These are phyloP conservation scores for Chrosomus eos DNA, from an alignment of 2,797 vertebrate species.

Conservation along the genomic window DNA sequence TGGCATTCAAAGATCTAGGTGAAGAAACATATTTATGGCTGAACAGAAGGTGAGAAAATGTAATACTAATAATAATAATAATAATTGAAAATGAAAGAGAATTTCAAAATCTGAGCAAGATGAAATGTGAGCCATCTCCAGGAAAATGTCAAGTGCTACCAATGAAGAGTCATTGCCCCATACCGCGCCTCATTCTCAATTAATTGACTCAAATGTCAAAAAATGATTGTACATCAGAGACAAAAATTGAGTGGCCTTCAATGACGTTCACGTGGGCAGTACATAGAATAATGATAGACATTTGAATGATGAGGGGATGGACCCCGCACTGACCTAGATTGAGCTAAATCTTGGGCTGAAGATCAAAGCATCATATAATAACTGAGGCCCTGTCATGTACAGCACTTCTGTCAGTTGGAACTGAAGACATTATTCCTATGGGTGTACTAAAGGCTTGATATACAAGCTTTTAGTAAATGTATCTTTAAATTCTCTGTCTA, in stretches of 20 bases:
- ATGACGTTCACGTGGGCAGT: conserved; percentile 48
- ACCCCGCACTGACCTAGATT: conserved; percentile 11
- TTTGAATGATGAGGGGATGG: conserved; percentile 20
- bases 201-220: conserved; percentile 74
- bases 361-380: conserved; percentile 59
- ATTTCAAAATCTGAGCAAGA: conserved; percentile 43
- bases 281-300: conserved; percentile 42
- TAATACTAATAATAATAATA: conserved; percentile 10
- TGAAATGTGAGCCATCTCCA: conserved; percentile 61
- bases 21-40: not conserved
- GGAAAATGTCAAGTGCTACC: conserved; percentile 74
- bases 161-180: conserved; percentile 54
- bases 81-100: conserved; percentile 18
- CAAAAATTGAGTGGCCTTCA: conserved; percentile 48
- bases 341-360: conserved; percentile 46
- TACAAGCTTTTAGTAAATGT: not conserved
- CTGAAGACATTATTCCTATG: not conserved
- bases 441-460: not conserved
- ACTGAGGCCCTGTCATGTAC: conserved; percentile 11
- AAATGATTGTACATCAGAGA: conserved; percentile 55
- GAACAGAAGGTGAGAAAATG: not conserved
- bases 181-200: conserved; percentile 67
- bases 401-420: conserved; percentile 2
- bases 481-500: not conserved
- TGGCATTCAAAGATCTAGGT: not conserved